Percentiles rank a stretch among this genome's conserved stretches.
Conservation (phyloP, 2,888 invertebrate species). For the Byasa hedistus region DNA sequence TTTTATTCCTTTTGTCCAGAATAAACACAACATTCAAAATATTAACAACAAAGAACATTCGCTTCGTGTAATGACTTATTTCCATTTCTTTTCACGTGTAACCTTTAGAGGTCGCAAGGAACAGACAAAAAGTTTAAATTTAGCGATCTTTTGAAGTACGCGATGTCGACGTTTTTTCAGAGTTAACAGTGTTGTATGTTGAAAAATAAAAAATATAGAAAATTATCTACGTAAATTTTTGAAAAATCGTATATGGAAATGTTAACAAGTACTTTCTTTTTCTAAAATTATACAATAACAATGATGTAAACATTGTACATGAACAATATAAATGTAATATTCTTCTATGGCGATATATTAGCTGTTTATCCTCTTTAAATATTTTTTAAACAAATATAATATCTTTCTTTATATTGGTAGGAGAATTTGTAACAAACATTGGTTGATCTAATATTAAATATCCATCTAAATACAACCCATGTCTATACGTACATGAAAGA, state of each 20-base stretch:
- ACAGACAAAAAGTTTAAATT: slow-evolving; percentile 21
- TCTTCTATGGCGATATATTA: no score
- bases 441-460: no score
- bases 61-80: slow-evolving; percentile 20
- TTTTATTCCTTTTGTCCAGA: slow-evolving; percentile 30
- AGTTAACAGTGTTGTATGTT: not conserved
- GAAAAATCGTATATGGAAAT: no score
- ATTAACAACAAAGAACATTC: slow-evolving; percentile 21
- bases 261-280: no score
- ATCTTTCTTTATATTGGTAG: no score
- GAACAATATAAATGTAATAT: no score
- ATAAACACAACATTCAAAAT: slow-evolving; percentile 1
- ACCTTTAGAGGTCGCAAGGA: slow-evolving; percentile 17
- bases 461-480: no score
- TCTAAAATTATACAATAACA: no score
- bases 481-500: not conserved
- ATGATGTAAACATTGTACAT: no score
- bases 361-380: no score
- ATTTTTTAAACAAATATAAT: no score
- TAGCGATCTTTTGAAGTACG: slow-evolving; percentile 17
- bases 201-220: not conserved
- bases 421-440: no score
- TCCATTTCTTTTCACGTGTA: slow-evolving; percentile 22
- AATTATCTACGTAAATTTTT: not conserved
- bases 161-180: not conserved